phyloP scores from a whole-genome alignment of 2,113 vertebrate species.

The Tylochromis polylepis region DNA sequence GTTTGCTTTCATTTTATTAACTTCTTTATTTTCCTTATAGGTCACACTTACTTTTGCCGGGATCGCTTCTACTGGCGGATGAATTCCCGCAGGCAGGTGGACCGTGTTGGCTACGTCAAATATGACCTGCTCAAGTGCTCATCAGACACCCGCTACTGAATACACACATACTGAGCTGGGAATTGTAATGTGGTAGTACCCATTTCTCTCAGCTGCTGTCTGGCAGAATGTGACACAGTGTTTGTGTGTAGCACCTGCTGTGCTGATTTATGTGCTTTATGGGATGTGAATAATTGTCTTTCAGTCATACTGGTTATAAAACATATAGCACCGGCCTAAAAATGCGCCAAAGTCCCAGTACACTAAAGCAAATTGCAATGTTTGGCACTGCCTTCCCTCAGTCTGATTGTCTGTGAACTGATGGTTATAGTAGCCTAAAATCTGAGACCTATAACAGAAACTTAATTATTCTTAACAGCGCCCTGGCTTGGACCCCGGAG shows the following conservation, averaged over 20 bases:
- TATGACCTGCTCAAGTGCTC: conserved; percentile 78
- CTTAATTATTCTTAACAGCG: conserved; percentile 2
- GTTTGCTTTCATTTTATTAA: not conserved
- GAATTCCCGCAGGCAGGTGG: conserved; percentile 69
- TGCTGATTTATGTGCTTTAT: conserved; percentile 33
- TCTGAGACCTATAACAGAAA: not conserved
- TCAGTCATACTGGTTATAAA: not conserved
- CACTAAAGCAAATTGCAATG: not conserved
- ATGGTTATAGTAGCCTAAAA: not conserved
- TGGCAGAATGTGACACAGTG: conserved; percentile 20
- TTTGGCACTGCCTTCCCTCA: not conserved
- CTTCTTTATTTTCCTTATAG: conserved; percentile 51
- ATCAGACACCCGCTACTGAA: conserved; percentile 25
- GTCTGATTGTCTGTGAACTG: conserved; percentile 43
- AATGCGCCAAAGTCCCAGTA: not conserved
- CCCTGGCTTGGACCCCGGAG: conserved; percentile 14
- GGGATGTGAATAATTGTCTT: conserved; percentile 27
- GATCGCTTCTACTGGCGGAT: conserved; percentile 82
- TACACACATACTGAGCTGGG: not conserved
- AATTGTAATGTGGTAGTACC: not conserved
- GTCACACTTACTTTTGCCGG: conserved; percentile 78
- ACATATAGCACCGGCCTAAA: not conserved
- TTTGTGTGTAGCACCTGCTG: conserved; percentile 19
- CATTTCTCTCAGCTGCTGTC: not conserved
- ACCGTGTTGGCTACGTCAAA: conserved; percentile 80